Evolutionary conservation across 2,888 invertebrate species (phyloP), one percentile per base, ranked within the genome.

Genomic region (Drosophila lutescens): DNA sequence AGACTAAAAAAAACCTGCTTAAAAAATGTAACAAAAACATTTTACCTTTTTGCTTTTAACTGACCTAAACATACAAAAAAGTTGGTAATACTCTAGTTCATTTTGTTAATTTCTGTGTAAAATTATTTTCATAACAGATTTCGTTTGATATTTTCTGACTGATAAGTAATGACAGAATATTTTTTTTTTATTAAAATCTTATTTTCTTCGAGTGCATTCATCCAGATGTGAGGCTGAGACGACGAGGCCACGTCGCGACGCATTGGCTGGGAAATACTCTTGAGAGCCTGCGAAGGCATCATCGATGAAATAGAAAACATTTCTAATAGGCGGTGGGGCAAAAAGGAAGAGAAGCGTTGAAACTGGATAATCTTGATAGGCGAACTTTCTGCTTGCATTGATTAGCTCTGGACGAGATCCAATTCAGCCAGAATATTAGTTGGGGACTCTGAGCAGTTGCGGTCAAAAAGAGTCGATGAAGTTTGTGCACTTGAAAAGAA

Each of bases 361-460:
- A 71, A 71, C 63, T 63, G 63, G 65, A 66, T 63, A 66, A 47
- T 66, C 65, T 63, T 66, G 65, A 66, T 66, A 30, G 53, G 17
- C 36, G 63, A 23, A 50, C 34, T 44, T 32, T 46, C 30, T 62
- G 53, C 32, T 23, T 26, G 47, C 63, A 53, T 63, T 66, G 53
- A 63, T 66, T 62, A 62, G 51, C 50, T 38, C 26, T 41, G 32
- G 53, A 40, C 61, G 13, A 65, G 44, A 15, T 65, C 32, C 43
- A 40, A 61, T 63, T 51, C 51, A 38, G 34, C 46, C 40, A 34
- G 62, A 65, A 65, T 62, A 66, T 66, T 63, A 53, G 46, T 32
- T 53, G 40, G 47, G 34, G 44, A 44, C 50, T 32, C 17, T 59
- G 47, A 34, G 41, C 59, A 63, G 49, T 44, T 65, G 38, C 20